Base-by-base conservation (phyloP, 2,113 vertebrate species). In the Pelobates fuscus region DNA sequence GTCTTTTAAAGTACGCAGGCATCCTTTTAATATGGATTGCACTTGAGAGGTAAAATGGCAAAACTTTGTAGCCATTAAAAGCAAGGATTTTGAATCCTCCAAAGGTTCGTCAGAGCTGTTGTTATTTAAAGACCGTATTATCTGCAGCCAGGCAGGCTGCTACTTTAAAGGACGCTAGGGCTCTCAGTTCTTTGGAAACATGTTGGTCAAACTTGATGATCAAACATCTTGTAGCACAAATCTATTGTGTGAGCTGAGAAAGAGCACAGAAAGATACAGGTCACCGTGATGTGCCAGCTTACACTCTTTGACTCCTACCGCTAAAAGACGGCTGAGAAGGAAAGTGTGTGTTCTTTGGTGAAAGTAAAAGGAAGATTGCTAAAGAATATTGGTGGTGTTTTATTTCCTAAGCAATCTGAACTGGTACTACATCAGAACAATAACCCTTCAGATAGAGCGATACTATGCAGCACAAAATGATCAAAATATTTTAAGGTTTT, bases 101-200 rank as follows among this genome's bases (percentile, higher is more conserved):
- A 75, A 67, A 66, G 62, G 24, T n/a, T 57, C n/a, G 58, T 66
- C 63, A 59, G 62, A 65, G 52, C 49, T 58, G 63, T 27, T 49
- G 64, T 66, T 75, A 75, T 67, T 75, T 75, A 75, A 75, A 75
- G 71, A 67, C 52, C 27, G 24, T 75, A 75, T 75, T 75, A 75
- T 75, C 62, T 67, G 49, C 49, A 55, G 61, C 30, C 23, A 55
- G n/a, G 44, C 46, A 74, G 70, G 61, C 61, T 74, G 30, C 24
- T 67, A 29, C 63, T 67, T 66, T 59, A 59, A 75, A 75, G 52
- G 25, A 58, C 58, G 18, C 71, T 10, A 2, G 62, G 37, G 32
- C 30, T 66, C 30, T 75, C 71, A 75, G 62, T 75, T 75, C 32
- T 67, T 75, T 52, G 32, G 62, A 66, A 67, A 64, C 71, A 67